phyloP scores from a whole-genome alignment of 2,113 vertebrate genomes.

The Ceyx cyanopectus region DNA sequence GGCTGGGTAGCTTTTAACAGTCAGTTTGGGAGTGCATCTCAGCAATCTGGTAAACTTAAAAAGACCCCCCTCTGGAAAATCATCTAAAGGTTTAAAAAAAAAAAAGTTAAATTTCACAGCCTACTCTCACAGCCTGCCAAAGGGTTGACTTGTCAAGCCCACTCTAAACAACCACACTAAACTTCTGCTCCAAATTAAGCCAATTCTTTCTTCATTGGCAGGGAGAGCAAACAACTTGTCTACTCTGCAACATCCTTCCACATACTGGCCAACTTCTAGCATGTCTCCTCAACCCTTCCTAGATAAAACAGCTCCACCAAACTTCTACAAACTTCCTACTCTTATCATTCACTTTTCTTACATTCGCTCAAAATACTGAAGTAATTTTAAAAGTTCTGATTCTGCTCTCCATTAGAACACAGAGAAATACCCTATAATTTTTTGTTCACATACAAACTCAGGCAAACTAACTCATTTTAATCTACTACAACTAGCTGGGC shows the following conservation, averaged over 20 bases:
- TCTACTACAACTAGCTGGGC: background rate
- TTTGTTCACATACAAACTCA: background rate
- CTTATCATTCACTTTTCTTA: background rate
- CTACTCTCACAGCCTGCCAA: background rate
- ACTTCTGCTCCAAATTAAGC: background rate
- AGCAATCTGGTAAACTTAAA: background rate
- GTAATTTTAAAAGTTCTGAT: background rate
- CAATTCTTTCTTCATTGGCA: background rate
- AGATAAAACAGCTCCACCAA: background rate
- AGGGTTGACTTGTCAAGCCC: background rate
- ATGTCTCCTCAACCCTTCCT: background rate
- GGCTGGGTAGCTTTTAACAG: background rate
- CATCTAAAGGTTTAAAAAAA: background rate
- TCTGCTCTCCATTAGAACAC: background rate
- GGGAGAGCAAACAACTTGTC: background rate
- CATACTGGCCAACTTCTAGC: background rate
- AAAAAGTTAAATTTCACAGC: fast-evolving
- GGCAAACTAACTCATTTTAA: background rate
- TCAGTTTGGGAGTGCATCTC: background rate
- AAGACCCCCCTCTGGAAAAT: background rate
- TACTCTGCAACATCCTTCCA: background rate
- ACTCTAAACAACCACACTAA: background rate
- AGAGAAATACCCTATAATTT: background rate
- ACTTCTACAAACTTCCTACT: background rate
- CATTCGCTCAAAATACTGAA: background rate